Conservation (phyloP, 1,140 invertebrate species). For the Halictus rubicundus region DNA sequence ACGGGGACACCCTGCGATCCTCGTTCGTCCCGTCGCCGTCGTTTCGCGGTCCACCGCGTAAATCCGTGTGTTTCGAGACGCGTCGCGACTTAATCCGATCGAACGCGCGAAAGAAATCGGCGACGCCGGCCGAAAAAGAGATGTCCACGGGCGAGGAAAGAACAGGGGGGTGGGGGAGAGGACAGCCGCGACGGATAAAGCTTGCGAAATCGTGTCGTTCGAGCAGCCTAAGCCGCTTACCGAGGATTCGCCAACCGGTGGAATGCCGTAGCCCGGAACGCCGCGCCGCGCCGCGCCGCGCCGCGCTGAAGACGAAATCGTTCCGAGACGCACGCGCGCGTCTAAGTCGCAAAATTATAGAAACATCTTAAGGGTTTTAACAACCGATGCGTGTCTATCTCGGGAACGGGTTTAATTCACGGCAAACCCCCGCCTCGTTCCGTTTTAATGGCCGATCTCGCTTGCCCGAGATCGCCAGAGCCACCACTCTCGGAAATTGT, state of each 20-base stretch:
- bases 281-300: not conserved
- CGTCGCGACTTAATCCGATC: slow-evolving; percentile 49
- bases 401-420: slow-evolving; percentile 16
- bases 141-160: not conserved
- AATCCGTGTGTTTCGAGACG: slow-evolving; percentile 35
- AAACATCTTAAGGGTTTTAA: slow-evolving; percentile 43
- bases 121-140: slow-evolving; percentile 9
- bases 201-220: slow-evolving; percentile 54
- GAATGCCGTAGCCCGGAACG: slow-evolving; percentile 15
- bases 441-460: too few relatives aligned
- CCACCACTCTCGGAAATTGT: slow-evolving; percentile 23
- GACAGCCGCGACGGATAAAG: slow-evolving; percentile 54
- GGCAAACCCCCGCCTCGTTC: not conserved
- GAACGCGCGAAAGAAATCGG: not conserved
- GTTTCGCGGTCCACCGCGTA: slow-evolving; percentile 44
- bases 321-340: not conserved
- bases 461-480: not conserved
- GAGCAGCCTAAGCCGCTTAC: slow-evolving; percentile 72
- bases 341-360: slow-evolving; percentile 58
- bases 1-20: slow-evolving; percentile 2
- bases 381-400: not conserved
- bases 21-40: not conserved
- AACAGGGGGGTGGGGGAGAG: slow-evolving; percentile 23
- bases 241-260: slow-evolving; percentile 15
- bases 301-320: slow-evolving; percentile 20